Evolutionary conservation across 2,888 invertebrate species (phyloP).

Genomic region (Drosophila silvestris): DNA sequence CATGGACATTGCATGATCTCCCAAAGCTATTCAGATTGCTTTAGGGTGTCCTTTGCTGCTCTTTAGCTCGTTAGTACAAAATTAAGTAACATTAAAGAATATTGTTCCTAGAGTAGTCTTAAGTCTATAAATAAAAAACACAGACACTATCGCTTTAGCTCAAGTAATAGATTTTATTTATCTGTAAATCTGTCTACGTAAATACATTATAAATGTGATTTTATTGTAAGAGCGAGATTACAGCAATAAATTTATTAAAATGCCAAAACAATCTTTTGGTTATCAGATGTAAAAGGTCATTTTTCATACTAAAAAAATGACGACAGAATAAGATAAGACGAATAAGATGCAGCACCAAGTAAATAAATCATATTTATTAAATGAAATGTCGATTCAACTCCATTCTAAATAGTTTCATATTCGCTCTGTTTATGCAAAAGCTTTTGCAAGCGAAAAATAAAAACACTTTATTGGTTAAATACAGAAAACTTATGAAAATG

Average conservation of each 20-base stretch:
- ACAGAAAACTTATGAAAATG: neutral
- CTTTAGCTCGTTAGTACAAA: neutral
- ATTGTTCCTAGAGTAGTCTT: neutral
- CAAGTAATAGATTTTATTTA: neutral
- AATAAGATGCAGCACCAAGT: neutral
- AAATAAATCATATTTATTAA: neutral
- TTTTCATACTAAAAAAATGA: neutral
- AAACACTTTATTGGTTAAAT: neutral
- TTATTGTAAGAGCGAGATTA: neutral
- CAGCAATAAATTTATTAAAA: neutral
- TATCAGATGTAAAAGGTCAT: neutral
- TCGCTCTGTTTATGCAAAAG: neutral
- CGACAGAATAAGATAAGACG: neutral
- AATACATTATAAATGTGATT: neutral
- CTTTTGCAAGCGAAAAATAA: neutral
- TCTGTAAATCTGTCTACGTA: neutral
- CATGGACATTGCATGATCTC: slow-evolving; percentile 1
- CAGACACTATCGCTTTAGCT: neutral
- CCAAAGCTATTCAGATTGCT: slow-evolving; percentile 13
- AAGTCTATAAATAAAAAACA: neutral
- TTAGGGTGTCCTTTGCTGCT: neutral
- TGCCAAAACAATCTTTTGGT: neutral
- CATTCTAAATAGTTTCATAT: neutral
- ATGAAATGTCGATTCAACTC: neutral
- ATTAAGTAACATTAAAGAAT: neutral